Evolutionary conservation across 2,797 vertebrate genomes (phyloP).

Genomic region (Erethizon dorsatum): DNA sequence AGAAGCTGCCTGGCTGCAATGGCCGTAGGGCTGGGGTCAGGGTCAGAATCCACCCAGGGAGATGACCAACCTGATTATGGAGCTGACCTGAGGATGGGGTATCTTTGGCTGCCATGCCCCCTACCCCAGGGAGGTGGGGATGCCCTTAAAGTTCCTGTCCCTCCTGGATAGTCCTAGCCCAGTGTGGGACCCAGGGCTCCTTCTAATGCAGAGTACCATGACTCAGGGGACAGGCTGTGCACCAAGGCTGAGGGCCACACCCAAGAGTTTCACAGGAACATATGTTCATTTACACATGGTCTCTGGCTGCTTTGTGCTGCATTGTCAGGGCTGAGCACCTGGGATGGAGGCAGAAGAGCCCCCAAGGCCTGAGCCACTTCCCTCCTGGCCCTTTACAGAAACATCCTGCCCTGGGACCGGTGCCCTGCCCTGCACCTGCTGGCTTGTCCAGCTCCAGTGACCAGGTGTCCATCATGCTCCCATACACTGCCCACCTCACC

Average conservation of each 20-base stretch:
- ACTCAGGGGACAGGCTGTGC: background rate
- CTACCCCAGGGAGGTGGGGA: fast-evolving
- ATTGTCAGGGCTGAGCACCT: background rate
- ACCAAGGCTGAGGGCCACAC: background rate
- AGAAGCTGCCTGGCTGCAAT: background rate
- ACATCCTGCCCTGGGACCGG: background rate
- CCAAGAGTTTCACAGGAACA: background rate
- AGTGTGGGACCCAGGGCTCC: background rate
- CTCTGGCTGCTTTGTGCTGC: background rate
- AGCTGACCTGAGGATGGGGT: background rate
- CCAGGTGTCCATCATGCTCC: background rate
- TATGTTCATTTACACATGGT: background rate
- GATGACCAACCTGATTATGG: no score
- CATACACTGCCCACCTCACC: background rate
- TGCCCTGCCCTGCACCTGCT: fast-evolving
- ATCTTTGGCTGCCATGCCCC: fast-evolving
- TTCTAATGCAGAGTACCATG: background rate
- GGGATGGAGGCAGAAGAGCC: background rate
- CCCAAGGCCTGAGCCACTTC: background rate
- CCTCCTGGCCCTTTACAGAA: background rate
- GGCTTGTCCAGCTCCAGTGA: background rate
- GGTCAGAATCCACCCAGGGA: background rate
- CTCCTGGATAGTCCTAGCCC: background rate
- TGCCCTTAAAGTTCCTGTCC: background rate
- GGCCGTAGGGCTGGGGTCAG: background rate